Evolutionary conservation across 2,797 vertebrate species (phyloP).

Genomic region (Oreochromis mossambicus): DNA sequence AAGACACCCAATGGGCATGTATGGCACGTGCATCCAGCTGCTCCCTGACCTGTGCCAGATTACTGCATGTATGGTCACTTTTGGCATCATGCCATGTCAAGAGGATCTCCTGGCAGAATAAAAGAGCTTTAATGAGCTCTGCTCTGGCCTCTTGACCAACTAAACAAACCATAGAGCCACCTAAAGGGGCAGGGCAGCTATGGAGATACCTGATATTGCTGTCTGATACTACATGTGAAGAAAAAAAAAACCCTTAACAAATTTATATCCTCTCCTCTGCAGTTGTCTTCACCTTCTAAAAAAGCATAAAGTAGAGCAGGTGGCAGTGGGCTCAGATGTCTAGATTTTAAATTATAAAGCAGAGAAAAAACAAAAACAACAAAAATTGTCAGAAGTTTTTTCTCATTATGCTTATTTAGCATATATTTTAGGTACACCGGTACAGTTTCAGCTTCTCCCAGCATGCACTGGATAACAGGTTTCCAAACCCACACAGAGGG

Average conservation of each 20-base stretch:
- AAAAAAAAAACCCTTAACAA: not conserved
- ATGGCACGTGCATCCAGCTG: slow-evolving; percentile 49
- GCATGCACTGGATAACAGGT: not conserved
- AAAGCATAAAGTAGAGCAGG: not conserved
- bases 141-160: slow-evolving; percentile 42
- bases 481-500: not conserved
- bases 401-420: not conserved
- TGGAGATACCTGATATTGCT: not conserved
- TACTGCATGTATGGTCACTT: slow-evolving; percentile 49
- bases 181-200: not conserved
- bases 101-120: slow-evolving; percentile 48
- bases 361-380: not conserved
- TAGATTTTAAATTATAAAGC: not conserved
- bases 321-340: not conserved
- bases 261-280: not conserved
- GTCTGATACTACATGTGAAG: not conserved
- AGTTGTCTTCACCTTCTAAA: not conserved
- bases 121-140: slow-evolving; percentile 31
- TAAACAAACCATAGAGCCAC: slow-evolving; percentile 18
- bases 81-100: slow-evolving; percentile 37
- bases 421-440: not conserved
- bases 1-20: slow-evolving; percentile 41
- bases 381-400: not conserved
- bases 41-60: slow-evolving; percentile 52
- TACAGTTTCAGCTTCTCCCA: not conserved